Evolutionary conservation across 2,113 vertebrate species (phyloP), one percentile per base, ranked within the genome.

Genomic region (Pyxicephalus adspersus): DNA sequence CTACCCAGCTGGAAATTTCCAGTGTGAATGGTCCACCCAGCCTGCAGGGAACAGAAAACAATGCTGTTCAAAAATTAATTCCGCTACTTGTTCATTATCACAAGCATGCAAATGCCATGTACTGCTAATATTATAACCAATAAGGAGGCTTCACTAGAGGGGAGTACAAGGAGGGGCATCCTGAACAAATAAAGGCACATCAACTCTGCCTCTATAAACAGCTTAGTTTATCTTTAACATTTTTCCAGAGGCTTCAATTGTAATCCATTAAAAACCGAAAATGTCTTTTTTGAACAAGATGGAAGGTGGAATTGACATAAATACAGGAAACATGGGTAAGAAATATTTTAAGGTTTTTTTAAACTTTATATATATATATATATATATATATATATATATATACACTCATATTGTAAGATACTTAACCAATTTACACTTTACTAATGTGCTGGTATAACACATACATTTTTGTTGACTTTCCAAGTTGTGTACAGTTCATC

Each of bases 251-350:
- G 45, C 31, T 15, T 58, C 52, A 22, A 13, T 22, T 34, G 22
- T 11, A 55, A 26, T 45, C n/a, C 2, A 57, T 34, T 57, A 38
- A 26, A 22, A 63, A 20, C 23, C 34, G 16, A 73, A 45, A 11
- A 81, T 81, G 78, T 81, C 78, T 54, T 55, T 55, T 52, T 38
- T 81, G 38, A 72, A 64, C 20, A 81, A 81, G n/a, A n/a, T n/a
- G n/a, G n/a, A n/a, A 64, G 58, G 58, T 55, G 68, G 70, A 64
- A 5, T 60, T 16, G 68, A 81, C 25, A 1, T 73, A 23, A 72
- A 81, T 23, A 34, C 78, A 31, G 18, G 50, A 20, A 45, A 64
- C 16, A 6, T 81, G 11, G 68, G 78, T 81, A 81, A 81, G 78
- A 17, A 64, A 55, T 55, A 25, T n/a, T 51, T 22, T n/a, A n/a